Conservation (phyloP, 1,140 invertebrate species). For the Rhizoglyphus robini region DNA sequence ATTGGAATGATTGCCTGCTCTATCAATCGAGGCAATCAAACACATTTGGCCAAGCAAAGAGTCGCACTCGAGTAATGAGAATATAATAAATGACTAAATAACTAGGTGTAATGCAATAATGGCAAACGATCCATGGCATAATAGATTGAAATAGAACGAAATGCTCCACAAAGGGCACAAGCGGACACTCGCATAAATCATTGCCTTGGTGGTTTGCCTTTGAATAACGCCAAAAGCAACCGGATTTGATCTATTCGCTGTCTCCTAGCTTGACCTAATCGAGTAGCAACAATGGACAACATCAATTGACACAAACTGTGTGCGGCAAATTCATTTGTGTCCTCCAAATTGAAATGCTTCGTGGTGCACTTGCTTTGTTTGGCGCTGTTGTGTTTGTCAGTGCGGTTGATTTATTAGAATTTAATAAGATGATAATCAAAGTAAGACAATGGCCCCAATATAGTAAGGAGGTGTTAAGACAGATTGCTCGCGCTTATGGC, state of each 20-base stretch:
- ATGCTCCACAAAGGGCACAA: too few species aligned
- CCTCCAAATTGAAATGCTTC: not conserved
- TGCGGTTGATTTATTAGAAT: conserved; percentile 10
- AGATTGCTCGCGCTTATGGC: not conserved
- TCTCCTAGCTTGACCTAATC: too few species aligned
- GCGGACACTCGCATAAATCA: too few species aligned
- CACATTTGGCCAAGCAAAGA: too few species aligned
- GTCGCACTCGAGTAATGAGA: too few species aligned
- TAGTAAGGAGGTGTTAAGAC: conserved; percentile 5
- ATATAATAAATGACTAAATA: conserved; percentile 9
- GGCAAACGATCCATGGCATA: not conserved
- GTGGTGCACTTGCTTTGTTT: not conserved
- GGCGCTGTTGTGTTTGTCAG: not conserved
- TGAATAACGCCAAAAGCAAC: too few species aligned
- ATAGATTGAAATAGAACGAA: conserved; percentile 1
- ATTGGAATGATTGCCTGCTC: not conserved
- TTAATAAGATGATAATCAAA: conserved; percentile 12
- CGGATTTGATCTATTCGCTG: too few species aligned
- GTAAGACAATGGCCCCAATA: not conserved
- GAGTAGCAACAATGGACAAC: not conserved
- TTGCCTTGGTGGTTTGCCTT: too few species aligned
- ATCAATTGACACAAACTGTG: too few species aligned
- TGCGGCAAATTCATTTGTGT: too few species aligned
- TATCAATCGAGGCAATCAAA: conserved; percentile 11
- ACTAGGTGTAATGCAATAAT: conserved; percentile 10